phyloP scores from a whole-genome alignment of 2,113 vertebrate genomes.

The Mesoclemmys tuberculata region DNA sequence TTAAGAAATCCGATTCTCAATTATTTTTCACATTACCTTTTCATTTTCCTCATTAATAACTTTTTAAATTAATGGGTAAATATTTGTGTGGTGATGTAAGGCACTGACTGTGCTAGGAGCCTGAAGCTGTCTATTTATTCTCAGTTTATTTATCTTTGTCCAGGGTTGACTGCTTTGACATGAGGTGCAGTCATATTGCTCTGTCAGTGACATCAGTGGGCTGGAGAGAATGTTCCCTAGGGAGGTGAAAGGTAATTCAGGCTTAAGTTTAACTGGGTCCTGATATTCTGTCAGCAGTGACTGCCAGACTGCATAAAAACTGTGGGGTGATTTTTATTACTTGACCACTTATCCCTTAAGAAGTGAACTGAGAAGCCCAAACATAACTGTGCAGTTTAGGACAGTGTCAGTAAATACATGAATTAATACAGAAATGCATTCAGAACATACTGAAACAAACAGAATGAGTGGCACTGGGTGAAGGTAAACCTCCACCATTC shows the following conservation, averaged over 20 bases:
- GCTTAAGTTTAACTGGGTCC: neutral
- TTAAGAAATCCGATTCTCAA: neutral
- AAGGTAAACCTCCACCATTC: neutral
- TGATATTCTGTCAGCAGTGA: neutral
- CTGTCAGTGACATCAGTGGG: neutral
- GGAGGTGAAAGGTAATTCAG: neutral
- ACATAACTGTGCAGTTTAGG: neutral
- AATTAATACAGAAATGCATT: neutral
- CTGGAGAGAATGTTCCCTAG: neutral
- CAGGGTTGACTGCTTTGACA: neutral
- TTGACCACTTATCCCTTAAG: neutral
- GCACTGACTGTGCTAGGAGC: neutral
- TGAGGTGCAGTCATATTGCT: neutral
- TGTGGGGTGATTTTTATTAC: neutral
- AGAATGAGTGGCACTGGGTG: neutral
- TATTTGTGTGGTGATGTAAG: slow-evolving; percentile 20
- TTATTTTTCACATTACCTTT: neutral
- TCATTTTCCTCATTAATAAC: slow-evolving; percentile 19
- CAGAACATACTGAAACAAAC: neutral
- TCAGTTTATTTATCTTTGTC: neutral
- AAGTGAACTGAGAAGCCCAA: neutral
- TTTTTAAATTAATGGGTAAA: neutral
- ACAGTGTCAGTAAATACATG: neutral
- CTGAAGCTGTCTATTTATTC: neutral
- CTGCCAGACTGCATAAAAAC: neutral